A percentile compares a stretch with the other conserved stretches of the same genome.
These are phyloP conservation scores for human DNA, from an alignment of 2,113 vertebrate species.

Conservation along the genomic window DNA sequence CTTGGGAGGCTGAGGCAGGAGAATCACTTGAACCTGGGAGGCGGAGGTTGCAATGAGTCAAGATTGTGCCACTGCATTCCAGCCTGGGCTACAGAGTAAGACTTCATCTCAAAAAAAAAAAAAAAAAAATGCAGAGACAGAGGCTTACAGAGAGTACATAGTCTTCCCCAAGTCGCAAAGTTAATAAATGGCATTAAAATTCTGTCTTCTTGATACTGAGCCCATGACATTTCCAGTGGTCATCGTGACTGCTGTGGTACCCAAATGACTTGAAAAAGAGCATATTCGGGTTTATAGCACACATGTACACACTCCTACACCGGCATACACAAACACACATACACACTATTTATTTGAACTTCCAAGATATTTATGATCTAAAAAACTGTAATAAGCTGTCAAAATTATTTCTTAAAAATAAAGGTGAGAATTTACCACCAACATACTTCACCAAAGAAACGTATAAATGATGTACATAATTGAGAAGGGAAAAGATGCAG, in stretches of 20 bases:
- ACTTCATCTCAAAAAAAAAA: no score
- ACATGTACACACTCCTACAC: no score
- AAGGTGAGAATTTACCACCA: neutral
- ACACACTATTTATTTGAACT: neutral
- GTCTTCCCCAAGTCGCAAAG: neutral
- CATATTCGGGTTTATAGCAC: neutral
- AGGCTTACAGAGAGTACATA: neutral
- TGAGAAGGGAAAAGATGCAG: rapidly evolving
- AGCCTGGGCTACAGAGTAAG: no score
- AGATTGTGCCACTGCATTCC: no score
- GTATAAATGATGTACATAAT: rapidly evolving
- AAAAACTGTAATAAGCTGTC: neutral
- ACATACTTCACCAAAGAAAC: neutral
- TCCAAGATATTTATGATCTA: neutral
- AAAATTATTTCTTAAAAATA: neutral
- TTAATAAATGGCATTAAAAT: neutral
- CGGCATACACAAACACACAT: neutral
- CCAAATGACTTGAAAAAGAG: neutral
- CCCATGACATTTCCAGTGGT: neutral
- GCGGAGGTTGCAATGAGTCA: no score
- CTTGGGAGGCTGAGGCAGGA: no score
- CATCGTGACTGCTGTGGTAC: neutral
- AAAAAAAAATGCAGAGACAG: neutral
- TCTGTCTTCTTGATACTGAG: neutral
- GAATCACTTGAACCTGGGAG: no score